Percentiles rank a stretch among this genome's conserved stretches.
phyloP scores from a whole-genome alignment of 2,888 invertebrate species.

The Automeris io region DNA sequence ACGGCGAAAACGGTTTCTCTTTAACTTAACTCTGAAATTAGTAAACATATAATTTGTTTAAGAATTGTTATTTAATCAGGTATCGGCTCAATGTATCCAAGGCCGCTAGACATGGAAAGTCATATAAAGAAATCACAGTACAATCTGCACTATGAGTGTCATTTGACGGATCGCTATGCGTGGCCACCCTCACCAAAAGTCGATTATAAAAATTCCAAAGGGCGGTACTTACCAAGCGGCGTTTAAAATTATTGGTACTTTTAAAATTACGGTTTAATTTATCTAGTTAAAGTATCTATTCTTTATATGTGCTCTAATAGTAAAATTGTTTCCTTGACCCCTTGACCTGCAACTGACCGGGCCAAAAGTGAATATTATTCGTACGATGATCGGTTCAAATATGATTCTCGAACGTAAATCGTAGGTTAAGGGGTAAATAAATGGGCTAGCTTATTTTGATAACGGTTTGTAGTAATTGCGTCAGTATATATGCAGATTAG shows the following conservation, averaged over 20 bases:
- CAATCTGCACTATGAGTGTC: conserved; percentile 20
- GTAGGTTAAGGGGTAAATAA: too few relatives aligned
- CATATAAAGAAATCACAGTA: conserved; percentile 62
- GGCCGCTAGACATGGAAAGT: conserved; percentile 69
- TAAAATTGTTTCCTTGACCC: too few relatives aligned
- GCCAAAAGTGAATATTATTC: too few relatives aligned
- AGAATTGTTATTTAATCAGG: conserved; percentile 42
- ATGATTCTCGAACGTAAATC: too few relatives aligned
- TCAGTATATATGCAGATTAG: too few relatives aligned
- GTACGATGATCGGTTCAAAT: too few relatives aligned
- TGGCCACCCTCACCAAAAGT: conserved; percentile 25
- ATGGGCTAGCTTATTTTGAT: too few relatives aligned
- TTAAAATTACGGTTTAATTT: not conserved
- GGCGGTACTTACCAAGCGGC: conserved; percentile 12
- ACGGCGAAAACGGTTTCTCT: not conserved
- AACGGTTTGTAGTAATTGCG: too few relatives aligned
- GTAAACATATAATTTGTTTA: conserved; percentile 1
- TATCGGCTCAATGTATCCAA: conserved; percentile 77
- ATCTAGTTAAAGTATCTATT: not conserved
- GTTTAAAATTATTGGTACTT: not conserved
- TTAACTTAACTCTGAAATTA: not conserved
- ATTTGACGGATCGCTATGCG: conserved; percentile 24
- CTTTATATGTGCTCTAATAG: too few relatives aligned
- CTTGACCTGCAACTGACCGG: too few relatives aligned
- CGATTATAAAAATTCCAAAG: conserved; percentile 15